A percentile compares a stretch with the other conserved stretches of the same genome.
Evolutionary conservation across 23 tunicate genomes (phyloP).

Genomic region (Halocynthia roretzi): DNA sequence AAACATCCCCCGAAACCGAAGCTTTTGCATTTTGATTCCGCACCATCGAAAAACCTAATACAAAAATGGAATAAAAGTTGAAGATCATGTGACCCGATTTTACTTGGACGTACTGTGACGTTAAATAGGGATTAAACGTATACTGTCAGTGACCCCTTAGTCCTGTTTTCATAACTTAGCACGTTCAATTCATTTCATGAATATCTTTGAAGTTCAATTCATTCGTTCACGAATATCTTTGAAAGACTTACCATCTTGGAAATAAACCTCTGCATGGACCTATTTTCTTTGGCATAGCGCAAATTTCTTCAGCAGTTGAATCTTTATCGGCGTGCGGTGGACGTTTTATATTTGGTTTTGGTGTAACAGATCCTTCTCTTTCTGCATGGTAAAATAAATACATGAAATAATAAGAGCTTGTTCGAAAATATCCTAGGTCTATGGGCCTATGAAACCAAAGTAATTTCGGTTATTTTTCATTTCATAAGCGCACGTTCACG

Average conservation of each 20-base stretch:
- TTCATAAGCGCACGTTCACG: too few species aligned
- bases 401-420: too few species aligned
- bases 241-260: slow-evolving; percentile 20
- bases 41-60: slow-evolving; percentile 3
- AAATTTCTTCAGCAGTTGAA: not conserved
- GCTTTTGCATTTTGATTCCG: slow-evolving; percentile 11
- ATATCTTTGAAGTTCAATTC: too few species aligned
- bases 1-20: slow-evolving; percentile 13
- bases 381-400: not conserved
- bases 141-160: too few species aligned
- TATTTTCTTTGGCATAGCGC: not conserved
- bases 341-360: not conserved
- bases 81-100: not conserved
- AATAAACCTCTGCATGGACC: slow-evolving; percentile 23
- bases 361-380: not conserved
- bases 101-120: not conserved
- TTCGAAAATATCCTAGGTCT: too few species aligned
- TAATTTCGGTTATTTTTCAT: too few species aligned
- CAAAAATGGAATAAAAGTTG: not conserved
- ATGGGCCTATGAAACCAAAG: too few species aligned
- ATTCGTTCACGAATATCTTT: not conserved
- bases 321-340: slow-evolving; percentile 9
- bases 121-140: not conserved
- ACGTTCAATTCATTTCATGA: too few species aligned
- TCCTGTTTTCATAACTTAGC: too few species aligned